Percentiles rank a stretch among this genome's conserved stretches.
Evolutionary conservation across 2,888 invertebrate species (phyloP).

Genomic region (Apodemia mormo): DNA sequence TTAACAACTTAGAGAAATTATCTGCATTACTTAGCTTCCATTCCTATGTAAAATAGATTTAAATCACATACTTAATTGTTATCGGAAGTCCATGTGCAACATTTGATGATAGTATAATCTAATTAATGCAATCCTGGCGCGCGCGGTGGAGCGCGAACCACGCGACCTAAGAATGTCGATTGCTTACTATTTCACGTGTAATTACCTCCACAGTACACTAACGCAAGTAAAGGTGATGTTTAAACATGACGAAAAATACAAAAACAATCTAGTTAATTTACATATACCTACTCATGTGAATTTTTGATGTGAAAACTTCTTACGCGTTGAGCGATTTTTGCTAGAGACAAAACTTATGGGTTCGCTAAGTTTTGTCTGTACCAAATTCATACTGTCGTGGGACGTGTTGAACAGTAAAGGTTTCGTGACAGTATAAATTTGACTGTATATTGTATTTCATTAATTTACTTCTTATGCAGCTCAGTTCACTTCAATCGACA

Average conservation of each 20-base stretch:
- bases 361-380: no score
- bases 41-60: background rate
- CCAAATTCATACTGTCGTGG: no score
- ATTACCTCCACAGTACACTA: constrained; percentile 23
- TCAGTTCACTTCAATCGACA: no score
- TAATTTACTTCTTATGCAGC: no score
- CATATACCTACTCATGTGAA: background rate
- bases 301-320: background rate
- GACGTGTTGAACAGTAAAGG: no score
- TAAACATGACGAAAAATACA: constrained; percentile 4
- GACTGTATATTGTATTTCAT: no score
- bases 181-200: constrained; percentile 35
- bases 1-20: background rate
- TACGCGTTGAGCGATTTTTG: no score
- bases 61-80: constrained; percentile 4
- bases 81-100: constrained; percentile 31
- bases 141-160: constrained; percentile 41
- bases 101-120: constrained; percentile 43
- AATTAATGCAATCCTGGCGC: constrained; percentile 41
- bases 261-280: background rate
- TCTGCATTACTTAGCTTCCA: background rate
- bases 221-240: constrained; percentile 6
- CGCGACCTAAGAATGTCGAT: constrained; percentile 43
- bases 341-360: no score
- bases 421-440: no score